Evolutionary conservation across 2,888 invertebrate species (phyloP).

Genomic region (Andrena haemorrhoa): DNA sequence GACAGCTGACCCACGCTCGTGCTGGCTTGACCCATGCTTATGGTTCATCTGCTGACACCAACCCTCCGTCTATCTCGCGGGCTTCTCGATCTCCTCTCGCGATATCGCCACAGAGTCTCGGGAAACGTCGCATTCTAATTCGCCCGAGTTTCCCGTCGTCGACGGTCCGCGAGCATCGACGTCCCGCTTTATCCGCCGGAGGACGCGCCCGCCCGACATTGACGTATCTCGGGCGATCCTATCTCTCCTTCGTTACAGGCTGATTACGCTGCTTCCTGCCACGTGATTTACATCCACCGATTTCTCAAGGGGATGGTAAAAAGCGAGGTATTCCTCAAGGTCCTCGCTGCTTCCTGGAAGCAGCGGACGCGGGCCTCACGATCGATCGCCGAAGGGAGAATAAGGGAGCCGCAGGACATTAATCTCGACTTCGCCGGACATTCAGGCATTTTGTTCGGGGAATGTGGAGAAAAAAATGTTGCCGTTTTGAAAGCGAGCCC

Average conservation of each 20-base stretch:
- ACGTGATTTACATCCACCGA: too few relatives aligned
- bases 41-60: conserved; percentile 83
- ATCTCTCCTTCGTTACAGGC: too few relatives aligned
- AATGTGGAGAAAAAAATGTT: conserved; percentile 27
- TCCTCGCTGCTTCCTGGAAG: neutral
- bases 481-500: conserved; percentile 31
- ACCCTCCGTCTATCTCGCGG: conserved; percentile 55
- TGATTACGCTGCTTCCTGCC: too few relatives aligned
- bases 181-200: too few relatives aligned
- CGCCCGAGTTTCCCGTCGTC: too few relatives aligned
- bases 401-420: conserved; percentile 4
- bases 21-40: conserved; percentile 83
- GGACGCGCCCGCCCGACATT: too few relatives aligned
- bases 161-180: too few relatives aligned
- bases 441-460: conserved; percentile 29
- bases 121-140: too few relatives aligned
- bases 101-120: neutral
- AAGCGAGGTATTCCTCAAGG: too few relatives aligned
- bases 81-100: neutral
- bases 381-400: neutral
- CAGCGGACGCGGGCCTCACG: neutral
- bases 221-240: too few relatives aligned
- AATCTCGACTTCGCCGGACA: conserved; percentile 50
- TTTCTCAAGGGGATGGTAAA: too few relatives aligned
- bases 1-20: conserved; percentile 84